Percentiles rank a stretch among this genome's conserved stretches.
These are phyloP conservation scores for Bicyclus anynana DNA, from an alignment of 1,140 invertebrate genomes.

Conservation along the genomic window DNA sequence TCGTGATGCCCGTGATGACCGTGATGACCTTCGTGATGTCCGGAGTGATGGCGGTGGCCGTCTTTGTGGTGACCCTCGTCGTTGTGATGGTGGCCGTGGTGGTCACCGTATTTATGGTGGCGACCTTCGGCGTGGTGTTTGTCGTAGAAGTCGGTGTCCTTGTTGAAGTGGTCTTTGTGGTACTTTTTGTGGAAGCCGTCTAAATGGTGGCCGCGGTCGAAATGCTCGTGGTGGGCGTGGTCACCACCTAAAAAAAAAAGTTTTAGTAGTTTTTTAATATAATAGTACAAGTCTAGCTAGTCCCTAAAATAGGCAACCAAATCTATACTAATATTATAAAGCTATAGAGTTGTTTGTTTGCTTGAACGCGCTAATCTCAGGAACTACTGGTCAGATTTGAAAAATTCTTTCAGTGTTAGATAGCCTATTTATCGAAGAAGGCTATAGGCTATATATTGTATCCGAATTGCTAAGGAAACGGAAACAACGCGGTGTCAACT, in stretches of 20 bases:
- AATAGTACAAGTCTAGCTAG: too few species aligned
- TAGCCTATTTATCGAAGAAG: too few species aligned
- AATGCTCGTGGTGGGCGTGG: conserved; percentile 79
- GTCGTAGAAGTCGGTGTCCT: conserved; percentile 83
- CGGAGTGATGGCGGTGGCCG: conserved; percentile 79
- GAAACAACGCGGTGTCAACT: too few species aligned
- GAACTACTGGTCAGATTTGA: too few species aligned
- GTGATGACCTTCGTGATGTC: conserved; percentile 79
- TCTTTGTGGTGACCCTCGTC: conserved; percentile 79
- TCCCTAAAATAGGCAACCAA: too few species aligned
- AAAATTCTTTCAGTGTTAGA: too few species aligned
- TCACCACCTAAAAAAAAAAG: conserved; percentile 48
- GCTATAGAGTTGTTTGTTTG: too few species aligned
- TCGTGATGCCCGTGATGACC: conserved; percentile 80
- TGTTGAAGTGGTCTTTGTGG: conserved; percentile 84
- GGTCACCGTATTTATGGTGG: conserved; percentile 80
- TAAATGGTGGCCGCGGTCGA: conserved; percentile 80
- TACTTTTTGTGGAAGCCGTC: conserved; percentile 82
- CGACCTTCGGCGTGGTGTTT: conserved; percentile 80
- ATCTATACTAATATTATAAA: too few species aligned
- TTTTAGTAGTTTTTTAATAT: too few species aligned
- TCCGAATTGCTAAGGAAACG: too few species aligned
- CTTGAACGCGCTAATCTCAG: too few species aligned
- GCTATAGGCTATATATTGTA: too few species aligned
- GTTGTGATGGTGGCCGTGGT: conserved; percentile 78